These are phyloP conservation scores for Drosophila varians DNA, from an alignment of 1,140 invertebrate genomes.

Conservation along the genomic window DNA sequence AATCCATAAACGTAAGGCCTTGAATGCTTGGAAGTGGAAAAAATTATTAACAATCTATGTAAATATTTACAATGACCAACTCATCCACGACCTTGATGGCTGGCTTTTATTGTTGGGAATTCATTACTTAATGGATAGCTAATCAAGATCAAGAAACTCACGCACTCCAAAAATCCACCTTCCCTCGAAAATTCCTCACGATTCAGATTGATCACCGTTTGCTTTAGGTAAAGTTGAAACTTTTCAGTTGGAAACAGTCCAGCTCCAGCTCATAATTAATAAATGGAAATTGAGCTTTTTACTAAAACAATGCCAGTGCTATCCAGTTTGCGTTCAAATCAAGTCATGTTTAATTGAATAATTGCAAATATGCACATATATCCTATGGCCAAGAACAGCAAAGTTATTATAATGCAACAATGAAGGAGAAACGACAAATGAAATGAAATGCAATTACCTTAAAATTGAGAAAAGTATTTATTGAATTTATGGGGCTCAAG, in stretches of 20 bases:
- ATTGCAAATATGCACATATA: conserved; percentile 32
- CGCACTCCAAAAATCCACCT: conserved; percentile 29
- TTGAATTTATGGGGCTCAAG: conserved; percentile 36
- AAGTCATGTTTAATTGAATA: conserved; percentile 51
- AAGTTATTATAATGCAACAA: conserved; percentile 39
- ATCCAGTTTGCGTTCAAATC: conserved; percentile 36
- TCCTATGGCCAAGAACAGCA: conserved; percentile 39
- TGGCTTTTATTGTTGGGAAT: conserved; percentile 32
- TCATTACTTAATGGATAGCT: conserved; percentile 42
- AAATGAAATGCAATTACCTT: conserved; percentile 47
- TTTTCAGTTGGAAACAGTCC: neutral
- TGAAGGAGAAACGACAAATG: conserved; percentile 56
- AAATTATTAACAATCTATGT: conserved; percentile 22
- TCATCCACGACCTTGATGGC: conserved; percentile 49
- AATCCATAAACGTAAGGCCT: neutral
- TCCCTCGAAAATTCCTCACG: conserved; percentile 20
- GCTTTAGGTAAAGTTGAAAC: conserved; percentile 19
- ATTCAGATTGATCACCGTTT: conserved; percentile 33
- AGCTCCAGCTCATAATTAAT: conserved; percentile 33
- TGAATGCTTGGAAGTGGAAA: neutral
- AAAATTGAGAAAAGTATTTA: conserved; percentile 53
- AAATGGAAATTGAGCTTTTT: conserved; percentile 38
- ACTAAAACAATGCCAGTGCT: conserved; percentile 56
- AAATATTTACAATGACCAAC: conserved; percentile 58
- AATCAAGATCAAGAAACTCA: conserved; percentile 50